These are phyloP conservation scores for Morpho deidamia DNA, from an alignment of 2,888 invertebrate species.

Conservation along the genomic window DNA sequence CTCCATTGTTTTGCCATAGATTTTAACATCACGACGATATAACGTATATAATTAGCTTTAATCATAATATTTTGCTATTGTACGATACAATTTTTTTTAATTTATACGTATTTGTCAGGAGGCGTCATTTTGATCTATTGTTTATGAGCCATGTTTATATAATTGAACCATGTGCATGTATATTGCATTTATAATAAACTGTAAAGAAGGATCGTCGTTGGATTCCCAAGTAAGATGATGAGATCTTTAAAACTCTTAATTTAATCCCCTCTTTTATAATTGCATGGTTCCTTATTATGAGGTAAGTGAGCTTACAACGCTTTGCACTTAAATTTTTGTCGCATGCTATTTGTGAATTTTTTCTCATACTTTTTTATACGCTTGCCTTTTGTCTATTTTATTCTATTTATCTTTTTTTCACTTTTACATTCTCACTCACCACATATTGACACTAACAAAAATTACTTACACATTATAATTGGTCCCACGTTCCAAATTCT, in stretches of 20 bases:
- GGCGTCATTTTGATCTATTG: conserved; percentile 31
- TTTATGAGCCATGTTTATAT: conserved; percentile 44
- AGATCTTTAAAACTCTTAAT: conserved; percentile 47
- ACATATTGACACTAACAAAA: conserved; percentile 35
- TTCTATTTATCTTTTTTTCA: conserved; percentile 45
- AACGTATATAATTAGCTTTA: conserved; percentile 59
- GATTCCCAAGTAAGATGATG: conserved; percentile 72
- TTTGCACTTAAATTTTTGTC: conserved; percentile 61
- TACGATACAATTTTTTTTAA: conserved; percentile 49
- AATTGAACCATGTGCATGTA: conserved; percentile 54
- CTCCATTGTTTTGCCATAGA: conserved; percentile 72
- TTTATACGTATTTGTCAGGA: conserved; percentile 45
- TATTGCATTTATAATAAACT: conserved; percentile 42
- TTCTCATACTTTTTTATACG: conserved; percentile 42
- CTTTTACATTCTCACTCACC: conserved; percentile 51
- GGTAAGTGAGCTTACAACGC: conserved; percentile 58
- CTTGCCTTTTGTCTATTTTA: conserved; percentile 66
- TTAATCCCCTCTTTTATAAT: conserved; percentile 47
- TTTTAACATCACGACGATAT: conserved; percentile 62
- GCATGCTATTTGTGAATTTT: conserved; percentile 49
- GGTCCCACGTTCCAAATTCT: conserved; percentile 63
- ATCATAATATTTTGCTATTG: conserved; percentile 65
- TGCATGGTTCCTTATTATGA: conserved; percentile 48
- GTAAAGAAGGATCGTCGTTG: conserved; percentile 74
- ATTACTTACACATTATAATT: conserved; percentile 61